phyloP scores from a whole-genome alignment of 1,140 invertebrate genomes.

The Zaprionus lachaisei region DNA sequence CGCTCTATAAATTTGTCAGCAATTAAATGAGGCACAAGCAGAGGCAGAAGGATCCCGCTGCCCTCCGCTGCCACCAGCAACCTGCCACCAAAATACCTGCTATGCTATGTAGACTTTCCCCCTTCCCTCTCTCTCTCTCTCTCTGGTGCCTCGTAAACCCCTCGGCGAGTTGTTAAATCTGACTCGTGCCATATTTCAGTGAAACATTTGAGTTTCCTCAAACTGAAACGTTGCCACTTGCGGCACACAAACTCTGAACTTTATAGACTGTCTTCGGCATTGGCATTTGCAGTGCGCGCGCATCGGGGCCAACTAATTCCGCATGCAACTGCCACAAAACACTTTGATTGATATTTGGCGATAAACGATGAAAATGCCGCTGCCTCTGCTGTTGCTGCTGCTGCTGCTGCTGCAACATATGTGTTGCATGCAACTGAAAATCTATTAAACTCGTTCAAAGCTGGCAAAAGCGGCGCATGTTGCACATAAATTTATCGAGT shows the following conservation, averaged over 20 bases:
- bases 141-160: too few relatives aligned
- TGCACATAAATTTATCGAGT: constrained; percentile 78
- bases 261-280: constrained; percentile 63
- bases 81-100: neutral
- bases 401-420: constrained; percentile 4
- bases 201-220: constrained; percentile 15
- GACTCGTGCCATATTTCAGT: constrained; percentile 48
- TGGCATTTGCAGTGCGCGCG: constrained; percentile 7
- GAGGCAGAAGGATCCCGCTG: constrained; percentile 26
- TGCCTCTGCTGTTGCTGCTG: constrained; percentile 2
- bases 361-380: constrained; percentile 61
- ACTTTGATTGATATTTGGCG: constrained; percentile 77
- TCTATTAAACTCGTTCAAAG: constrained; percentile 70
- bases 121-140: neutral
- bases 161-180: neutral
- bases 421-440: constrained; percentile 22
- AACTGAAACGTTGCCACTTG: constrained; percentile 17
- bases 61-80: neutral
- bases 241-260: constrained; percentile 71
- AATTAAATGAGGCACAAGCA: constrained; percentile 70
- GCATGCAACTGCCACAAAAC: constrained; percentile 35
- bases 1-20: constrained; percentile 84
- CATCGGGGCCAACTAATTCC: constrained; percentile 54
- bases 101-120: neutral
- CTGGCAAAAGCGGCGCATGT: constrained; percentile 69